Percentiles rank a stretch among this genome's conserved stretches.
These are phyloP conservation scores for Ophion slaviceki DNA, from an alignment of 2,888 invertebrate species.

Conservation along the genomic window DNA sequence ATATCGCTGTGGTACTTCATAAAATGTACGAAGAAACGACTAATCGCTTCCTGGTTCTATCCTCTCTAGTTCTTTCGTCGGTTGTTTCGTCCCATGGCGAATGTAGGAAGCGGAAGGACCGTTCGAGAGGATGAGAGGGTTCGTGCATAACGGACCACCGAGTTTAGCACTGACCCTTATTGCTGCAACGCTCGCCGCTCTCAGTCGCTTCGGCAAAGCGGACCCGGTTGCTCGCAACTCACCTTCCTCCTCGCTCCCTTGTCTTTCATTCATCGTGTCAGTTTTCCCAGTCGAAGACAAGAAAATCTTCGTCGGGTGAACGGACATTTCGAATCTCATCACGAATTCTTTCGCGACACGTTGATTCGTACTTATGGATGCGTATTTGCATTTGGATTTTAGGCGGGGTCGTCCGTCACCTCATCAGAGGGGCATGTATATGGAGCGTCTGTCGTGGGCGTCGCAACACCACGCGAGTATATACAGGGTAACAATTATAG, in stretches of 20 bases:
- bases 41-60: conserved; percentile 62
- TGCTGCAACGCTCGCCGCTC: conserved; percentile 8
- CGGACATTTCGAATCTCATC: not conserved
- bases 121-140: conserved; percentile 50
- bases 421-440: too few relatives aligned
- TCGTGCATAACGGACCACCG: conserved; percentile 55
- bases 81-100: conserved; percentile 27
- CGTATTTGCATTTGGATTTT: too few relatives aligned
- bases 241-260: not conserved
- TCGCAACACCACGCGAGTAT: too few relatives aligned
- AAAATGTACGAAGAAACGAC: conserved; percentile 36
- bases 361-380: too few relatives aligned
- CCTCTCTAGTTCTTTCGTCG: conserved; percentile 36
- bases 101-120: conserved; percentile 63
- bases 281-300: not conserved
- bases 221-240: not conserved
- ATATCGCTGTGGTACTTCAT: conserved; percentile 15
- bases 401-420: too few relatives aligned
- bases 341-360: too few relatives aligned
- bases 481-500: not conserved
- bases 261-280: not conserved
- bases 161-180: conserved; percentile 56
- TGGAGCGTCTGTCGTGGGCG: too few relatives aligned
- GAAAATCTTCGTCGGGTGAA: not conserved
- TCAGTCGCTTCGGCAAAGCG: not conserved